These are phyloP conservation scores for Petrocephalus schoutedeni DNA, from an alignment of 2,797 vertebrate species.

Conservation along the genomic window DNA sequence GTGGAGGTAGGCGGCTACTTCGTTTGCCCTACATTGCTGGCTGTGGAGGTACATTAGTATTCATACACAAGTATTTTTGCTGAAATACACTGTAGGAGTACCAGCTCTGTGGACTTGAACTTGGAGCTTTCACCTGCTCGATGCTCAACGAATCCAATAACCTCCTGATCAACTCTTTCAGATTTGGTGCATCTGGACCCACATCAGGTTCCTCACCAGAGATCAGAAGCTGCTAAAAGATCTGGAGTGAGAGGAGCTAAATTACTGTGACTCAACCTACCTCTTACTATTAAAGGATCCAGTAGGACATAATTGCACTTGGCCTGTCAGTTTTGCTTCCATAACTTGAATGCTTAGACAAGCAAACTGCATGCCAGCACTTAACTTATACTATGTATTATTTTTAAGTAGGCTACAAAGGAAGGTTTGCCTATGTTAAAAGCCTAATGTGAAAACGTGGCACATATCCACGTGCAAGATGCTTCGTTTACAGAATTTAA, in stretches of 20 bases:
- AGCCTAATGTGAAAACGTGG: neutral
- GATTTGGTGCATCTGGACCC: slow-evolving; percentile 57
- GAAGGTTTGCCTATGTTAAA: neutral
- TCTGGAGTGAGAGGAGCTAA: neutral
- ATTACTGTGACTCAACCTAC: neutral
- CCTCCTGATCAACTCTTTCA: slow-evolving; percentile 29
- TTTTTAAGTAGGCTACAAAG: neutral
- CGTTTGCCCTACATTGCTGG: neutral
- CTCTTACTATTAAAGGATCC: neutral
- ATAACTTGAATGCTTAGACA: neutral
- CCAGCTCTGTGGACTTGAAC: neutral
- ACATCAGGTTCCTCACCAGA: slow-evolving; percentile 45
- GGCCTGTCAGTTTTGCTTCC: neutral
- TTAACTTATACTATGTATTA: neutral
- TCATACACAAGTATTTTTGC: neutral
- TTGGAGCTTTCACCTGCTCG: neutral
- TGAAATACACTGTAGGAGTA: neutral
- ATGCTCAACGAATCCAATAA: neutral
- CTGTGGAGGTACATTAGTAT: neutral
- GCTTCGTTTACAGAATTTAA: neutral
- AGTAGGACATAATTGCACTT: neutral
- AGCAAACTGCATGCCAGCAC: neutral
- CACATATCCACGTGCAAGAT: neutral
- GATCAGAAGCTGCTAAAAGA: slow-evolving; percentile 27
- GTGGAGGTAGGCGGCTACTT: slow-evolving; percentile 46